Evolutionary conservation across 1,140 invertebrate genomes (phyloP), one percentile per base, ranked within the genome.

Genomic region (Probaryconus sp.): DNA sequence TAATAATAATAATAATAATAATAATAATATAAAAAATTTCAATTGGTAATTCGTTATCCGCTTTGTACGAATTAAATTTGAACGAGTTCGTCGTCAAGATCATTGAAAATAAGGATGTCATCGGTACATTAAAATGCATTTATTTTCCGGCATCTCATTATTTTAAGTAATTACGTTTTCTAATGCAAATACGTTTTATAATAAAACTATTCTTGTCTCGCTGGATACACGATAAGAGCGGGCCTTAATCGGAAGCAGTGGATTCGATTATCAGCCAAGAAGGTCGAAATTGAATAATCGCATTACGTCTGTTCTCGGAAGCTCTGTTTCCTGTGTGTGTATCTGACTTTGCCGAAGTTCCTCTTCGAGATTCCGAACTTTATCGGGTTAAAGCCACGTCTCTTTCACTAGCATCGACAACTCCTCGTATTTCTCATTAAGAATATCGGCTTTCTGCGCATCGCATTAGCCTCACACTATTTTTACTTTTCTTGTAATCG

Each of bases 211-310:
- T 56, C 17, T 68, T 43, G 48, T 70, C 63, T 55, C 20, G 26
- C 50, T 58, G 50, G 61, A 67, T 71, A 56, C 42, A 70, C 37
- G 50, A 71, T 71, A 65, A 71, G 56, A 64, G 50, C 42, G 45
- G 35, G 47, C 68, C 55, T 68, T 76, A 76, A 76, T 64, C 74
- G 63, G 63, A 72, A 70, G 51, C 63, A 60, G 50, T 64, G 56
- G 74, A 76, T 76, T 76, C 74, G 74, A 76, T 76, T 76, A 76
- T 71, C 68, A 76, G 63, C 51, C 63, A 72, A 71, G 68, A 68
- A 76, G 68, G 68, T 72, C 68, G 74, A 76, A 76, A 76, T 71
- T 76, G 68, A 76, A 76, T 76, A 76, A 76, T 76, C 74, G 50
- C 43, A 71, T 76, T 76, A 76, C 68, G 61, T 71, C 68, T 75